These are phyloP conservation scores for Lytechinus pictus DNA, from an alignment of 35 echinoderm and acorn worm genomes.

Conservation along the genomic window DNA sequence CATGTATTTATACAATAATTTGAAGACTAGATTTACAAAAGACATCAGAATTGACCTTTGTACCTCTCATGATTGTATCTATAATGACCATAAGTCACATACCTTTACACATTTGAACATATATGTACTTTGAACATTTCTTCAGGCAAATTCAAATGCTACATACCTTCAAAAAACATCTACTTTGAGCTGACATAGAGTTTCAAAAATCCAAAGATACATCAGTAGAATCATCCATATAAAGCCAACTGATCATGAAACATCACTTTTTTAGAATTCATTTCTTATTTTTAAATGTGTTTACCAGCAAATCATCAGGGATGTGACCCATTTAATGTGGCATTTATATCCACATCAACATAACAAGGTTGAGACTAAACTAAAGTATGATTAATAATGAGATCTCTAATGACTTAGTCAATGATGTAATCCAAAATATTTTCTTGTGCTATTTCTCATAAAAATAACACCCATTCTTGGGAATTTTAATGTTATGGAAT, in stretches of 20 bases:
- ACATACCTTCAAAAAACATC: background rate
- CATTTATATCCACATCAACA: too few species aligned
- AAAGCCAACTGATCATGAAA: background rate
- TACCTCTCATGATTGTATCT: background rate
- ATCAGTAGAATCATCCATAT: background rate
- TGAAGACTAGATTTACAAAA: slow-evolving; percentile 19
- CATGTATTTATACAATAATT: slow-evolving; percentile 24
- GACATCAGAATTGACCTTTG: background rate
- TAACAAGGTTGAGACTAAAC: too few species aligned
- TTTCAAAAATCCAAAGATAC: background rate
- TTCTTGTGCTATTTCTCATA: too few species aligned
- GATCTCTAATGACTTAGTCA: too few species aligned
- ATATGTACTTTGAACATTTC: background rate
- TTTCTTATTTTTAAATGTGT: too few species aligned
- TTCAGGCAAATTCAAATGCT: background rate
- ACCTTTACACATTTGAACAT: background rate
- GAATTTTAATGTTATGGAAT: too few species aligned
- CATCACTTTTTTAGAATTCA: too few species aligned
- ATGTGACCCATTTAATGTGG: too few species aligned
- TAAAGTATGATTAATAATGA: too few species aligned
- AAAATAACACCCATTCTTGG: too few species aligned
- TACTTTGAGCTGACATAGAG: background rate
- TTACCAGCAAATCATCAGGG: too few species aligned
- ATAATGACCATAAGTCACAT: background rate
- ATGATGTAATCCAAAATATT: too few species aligned